Evolutionary conservation across 2,888 invertebrate species (phyloP).

Genomic region (Drosophila merina): DNA sequence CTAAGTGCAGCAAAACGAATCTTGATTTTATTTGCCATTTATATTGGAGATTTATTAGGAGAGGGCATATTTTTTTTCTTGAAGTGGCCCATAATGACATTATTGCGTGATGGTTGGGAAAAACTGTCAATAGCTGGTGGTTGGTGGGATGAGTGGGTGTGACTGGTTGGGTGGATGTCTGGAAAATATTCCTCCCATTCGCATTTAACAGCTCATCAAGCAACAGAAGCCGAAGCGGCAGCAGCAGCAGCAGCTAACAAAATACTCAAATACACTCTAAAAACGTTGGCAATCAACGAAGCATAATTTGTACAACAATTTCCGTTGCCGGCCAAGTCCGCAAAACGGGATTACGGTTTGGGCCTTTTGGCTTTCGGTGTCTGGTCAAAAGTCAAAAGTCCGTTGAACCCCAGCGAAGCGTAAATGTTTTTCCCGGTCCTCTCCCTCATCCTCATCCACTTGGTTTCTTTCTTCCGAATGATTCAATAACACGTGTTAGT

Average conservation of each 20-base stretch:
- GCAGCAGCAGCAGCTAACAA: background rate
- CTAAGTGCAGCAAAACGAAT: conserved; percentile 30
- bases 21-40: conserved; percentile 39
- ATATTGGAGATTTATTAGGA: conserved; percentile 58
- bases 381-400: conserved; percentile 68
- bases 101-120: conserved; percentile 49
- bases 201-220: conserved; percentile 69
- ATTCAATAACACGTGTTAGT: conserved; percentile 49
- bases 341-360: conserved; percentile 31
- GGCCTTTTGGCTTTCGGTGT: conserved; percentile 15
- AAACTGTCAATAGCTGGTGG: conserved; percentile 51
- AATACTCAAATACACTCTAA: conserved; percentile 4
- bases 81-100: conserved; percentile 54
- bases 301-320: conserved; percentile 70
- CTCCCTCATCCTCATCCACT: conserved; percentile 5
- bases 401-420: conserved; percentile 63
- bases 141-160: conserved; percentile 2
- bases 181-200: conserved; percentile 12
- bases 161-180: conserved; percentile 10
- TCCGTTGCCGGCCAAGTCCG: conserved; percentile 46
- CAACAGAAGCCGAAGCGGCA: conserved; percentile 12
- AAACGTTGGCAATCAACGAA: conserved; percentile 56
- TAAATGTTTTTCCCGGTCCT: conserved; percentile 58
- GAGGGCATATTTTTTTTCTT: conserved; percentile 52
- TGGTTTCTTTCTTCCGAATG: conserved; percentile 31